These are phyloP conservation scores for Heliconius hewitsoni DNA, from an alignment of 1,140 invertebrate genomes.

Conservation along the genomic window DNA sequence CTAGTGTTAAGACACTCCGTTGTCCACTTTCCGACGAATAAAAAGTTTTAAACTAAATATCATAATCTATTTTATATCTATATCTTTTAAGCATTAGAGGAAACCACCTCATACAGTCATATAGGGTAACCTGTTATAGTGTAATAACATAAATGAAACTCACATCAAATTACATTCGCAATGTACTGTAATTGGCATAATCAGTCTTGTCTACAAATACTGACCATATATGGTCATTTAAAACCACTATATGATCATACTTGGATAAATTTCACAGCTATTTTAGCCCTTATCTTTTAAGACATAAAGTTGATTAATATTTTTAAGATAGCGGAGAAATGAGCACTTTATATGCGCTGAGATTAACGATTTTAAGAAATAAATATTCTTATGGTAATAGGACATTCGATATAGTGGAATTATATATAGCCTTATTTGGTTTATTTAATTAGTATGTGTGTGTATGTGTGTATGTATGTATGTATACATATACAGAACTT, in stretches of 20 bases:
- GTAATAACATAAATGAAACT: conserved; percentile 36
- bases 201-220: conserved; percentile 44
- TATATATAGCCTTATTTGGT: conserved; percentile 33
- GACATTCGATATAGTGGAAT: conserved; percentile 33
- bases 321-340: conserved; percentile 18
- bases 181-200: conserved; percentile 42
- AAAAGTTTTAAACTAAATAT: too few species aligned
- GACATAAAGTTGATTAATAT: conserved; percentile 12
- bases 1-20: too few species aligned
- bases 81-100: not conserved
- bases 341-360: conserved; percentile 40
- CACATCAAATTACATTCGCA: conserved; percentile 31
- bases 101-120: conserved; percentile 10
- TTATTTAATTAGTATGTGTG: conserved; percentile 31
- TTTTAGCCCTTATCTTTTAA: conserved; percentile 16
- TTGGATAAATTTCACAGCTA: not conserved
- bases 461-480: too few species aligned
- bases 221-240: conserved; percentile 43
- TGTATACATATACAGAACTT: conserved; percentile 9
- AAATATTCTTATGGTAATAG: conserved; percentile 48
- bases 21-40: too few species aligned
- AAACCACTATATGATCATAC: conserved; percentile 35
- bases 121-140: conserved; percentile 27
- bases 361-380: conserved; percentile 48
- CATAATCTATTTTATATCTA: not conserved